Conservation (phyloP, 2,113 vertebrate species). For the Periophthalmodon schlosseri region DNA sequence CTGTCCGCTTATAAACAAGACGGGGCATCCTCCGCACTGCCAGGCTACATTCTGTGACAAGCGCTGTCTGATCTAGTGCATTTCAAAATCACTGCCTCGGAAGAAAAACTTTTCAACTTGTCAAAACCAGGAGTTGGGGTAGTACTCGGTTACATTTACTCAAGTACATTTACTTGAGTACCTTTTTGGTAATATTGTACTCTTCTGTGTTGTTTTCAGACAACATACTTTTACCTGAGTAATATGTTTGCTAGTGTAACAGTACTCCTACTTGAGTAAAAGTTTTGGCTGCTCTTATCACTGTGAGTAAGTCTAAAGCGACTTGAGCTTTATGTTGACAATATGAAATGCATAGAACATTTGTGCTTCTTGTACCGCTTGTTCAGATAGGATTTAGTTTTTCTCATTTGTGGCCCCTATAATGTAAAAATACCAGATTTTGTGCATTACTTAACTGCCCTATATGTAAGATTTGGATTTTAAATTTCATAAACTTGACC, state of each 20-base stretch:
- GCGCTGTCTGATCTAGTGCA: slow-evolving; percentile 26
- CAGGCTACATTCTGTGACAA: slow-evolving; percentile 22
- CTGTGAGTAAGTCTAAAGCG: neutral
- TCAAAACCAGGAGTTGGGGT: slow-evolving; percentile 15
- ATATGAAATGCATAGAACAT: no score
- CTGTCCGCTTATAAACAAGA: slow-evolving; percentile 3
- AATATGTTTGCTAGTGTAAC: no score
- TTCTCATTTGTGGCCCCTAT: no score
- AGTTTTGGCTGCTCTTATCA: neutral
- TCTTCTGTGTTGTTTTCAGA: no score
- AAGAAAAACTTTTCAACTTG: slow-evolving; percentile 10
- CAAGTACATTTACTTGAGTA: neutral
- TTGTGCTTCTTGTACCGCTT: no score
- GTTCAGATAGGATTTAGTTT: no score
- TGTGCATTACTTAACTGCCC: no score
- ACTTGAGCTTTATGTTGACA: no score
- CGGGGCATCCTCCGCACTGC: neutral
- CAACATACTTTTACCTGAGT: neutral
- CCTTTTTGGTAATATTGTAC: no score
- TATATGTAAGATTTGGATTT: no score
- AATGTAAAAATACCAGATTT: no score
- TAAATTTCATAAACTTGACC: no score
- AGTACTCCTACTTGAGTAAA: neutral
- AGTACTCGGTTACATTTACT: neutral
- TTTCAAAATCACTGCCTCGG: slow-evolving; percentile 18